These are phyloP conservation scores for Oreochromis grahami DNA, from an alignment of 2,797 vertebrate species.

Conservation along the genomic window DNA sequence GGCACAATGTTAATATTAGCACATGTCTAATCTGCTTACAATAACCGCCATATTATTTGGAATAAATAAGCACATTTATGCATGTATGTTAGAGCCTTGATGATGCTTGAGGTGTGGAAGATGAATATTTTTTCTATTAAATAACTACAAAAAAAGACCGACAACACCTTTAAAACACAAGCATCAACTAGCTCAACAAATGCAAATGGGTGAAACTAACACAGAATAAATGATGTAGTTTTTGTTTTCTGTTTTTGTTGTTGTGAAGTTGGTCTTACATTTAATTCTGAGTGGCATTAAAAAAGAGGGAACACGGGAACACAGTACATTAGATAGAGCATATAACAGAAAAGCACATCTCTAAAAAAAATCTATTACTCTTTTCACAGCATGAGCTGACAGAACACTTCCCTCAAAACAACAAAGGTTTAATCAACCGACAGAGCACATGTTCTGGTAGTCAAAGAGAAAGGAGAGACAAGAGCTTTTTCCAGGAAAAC, in stretches of 20 bases:
- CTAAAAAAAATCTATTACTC: neutral
- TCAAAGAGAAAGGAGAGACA: neutral
- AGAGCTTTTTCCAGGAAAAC: neutral
- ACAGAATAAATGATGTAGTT: neutral
- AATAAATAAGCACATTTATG: neutral
- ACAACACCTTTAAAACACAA: neutral
- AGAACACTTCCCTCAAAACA: neutral
- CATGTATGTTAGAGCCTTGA: neutral
- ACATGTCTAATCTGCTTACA: neutral
- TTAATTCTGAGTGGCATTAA: neutral
- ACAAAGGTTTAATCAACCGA: neutral
- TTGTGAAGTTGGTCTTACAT: neutral
- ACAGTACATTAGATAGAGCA: neutral
- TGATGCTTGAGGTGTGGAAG: neutral
- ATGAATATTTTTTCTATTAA: neutral
- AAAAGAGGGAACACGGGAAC: neutral
- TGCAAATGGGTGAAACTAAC: neutral
- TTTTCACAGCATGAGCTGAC: neutral
- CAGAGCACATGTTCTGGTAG: neutral
- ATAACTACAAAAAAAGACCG: neutral
- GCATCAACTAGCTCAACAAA: neutral
- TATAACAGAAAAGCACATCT: neutral
- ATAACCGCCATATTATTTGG: rapidly evolving
- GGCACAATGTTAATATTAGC: neutral
- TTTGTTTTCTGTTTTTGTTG: neutral